Evolutionary conservation across 30 jellyfish, hydroid and myxozoan genomes (phyloP), one percentile per base, ranked within the genome.

Genomic region (Chrysaora quinquecirrha): DNA sequence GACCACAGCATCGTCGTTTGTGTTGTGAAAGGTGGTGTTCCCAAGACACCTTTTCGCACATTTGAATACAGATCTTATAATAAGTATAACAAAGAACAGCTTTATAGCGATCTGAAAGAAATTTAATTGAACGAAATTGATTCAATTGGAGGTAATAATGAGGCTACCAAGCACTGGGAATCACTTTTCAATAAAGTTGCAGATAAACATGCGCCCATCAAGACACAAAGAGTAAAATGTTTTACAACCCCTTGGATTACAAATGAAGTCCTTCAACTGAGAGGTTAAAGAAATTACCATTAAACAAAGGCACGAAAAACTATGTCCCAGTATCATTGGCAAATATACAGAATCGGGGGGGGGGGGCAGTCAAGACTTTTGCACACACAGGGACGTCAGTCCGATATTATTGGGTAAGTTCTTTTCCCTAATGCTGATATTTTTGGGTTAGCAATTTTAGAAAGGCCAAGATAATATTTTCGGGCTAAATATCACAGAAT

Each of bases 151-250:
- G 35, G 89, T 72, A 84, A 72, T 73, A 85, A 84, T 73, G 78
- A 72, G 87, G 88, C 95, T 84, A 77, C 88, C 87, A 73, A 68
- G 78, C 84, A 61, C 29, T 84, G 88, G 84, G 83, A 84, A 84
- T 84, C 84, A 72, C 88, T 84, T 72, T 84, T 84, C 95, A 72
- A 73, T 84, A 74, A 56, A 84, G 84, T 73, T 72, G 95, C 95
- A 69, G 94, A 83, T 50, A n/a, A 83, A 83, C 94, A 83, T 71
- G 87, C 94, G 75, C 94, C 94, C 34, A 58, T 71, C 82, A 73
- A 83, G 87, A 70, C 52, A 71, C 86, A 82, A 82, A 54, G 93
- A 63, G 82, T 71, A 63, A 71, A 71, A 71, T 82, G 88, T 71
- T 84, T 73, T 71, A 84, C 62, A 71, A 84, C 88, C 71, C 95